phyloP scores from a whole-genome alignment of 2,797 vertebrate genomes.

The Anguilla obscura region DNA sequence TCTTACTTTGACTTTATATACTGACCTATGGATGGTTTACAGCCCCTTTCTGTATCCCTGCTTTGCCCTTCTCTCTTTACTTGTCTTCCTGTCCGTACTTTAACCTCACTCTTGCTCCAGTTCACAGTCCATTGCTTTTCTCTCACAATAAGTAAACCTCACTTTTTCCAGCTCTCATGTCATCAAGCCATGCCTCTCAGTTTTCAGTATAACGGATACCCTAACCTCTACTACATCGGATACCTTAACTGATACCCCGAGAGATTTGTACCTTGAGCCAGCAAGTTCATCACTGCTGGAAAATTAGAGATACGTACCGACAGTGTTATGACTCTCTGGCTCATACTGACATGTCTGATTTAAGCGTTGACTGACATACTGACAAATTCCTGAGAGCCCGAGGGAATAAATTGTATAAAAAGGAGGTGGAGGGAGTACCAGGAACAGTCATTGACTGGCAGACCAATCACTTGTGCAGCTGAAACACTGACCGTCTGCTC shows the following conservation, averaged over 20 bases:
- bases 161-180: neutral
- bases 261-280: neutral
- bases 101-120: neutral
- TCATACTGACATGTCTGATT: neutral
- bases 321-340: neutral
- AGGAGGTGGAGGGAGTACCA: neutral
- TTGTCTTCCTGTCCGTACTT: neutral
- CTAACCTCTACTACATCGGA: neutral
- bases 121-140: neutral
- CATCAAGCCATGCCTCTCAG: neutral
- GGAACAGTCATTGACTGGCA: neutral
- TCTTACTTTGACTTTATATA: neutral
- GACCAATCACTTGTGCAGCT: neutral
- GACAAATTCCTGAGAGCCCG: neutral
- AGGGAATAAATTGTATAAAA: neutral
- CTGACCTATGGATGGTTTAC: neutral
- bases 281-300: neutral
- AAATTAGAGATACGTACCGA: neutral
- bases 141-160: neutral
- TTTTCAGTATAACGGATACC: conserved; percentile 15
- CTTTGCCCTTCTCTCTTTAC: neutral
- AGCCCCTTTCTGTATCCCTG: neutral
- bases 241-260: neutral
- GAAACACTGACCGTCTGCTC: neutral
- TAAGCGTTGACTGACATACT: neutral